Evolutionary conservation across 1,140 invertebrate species (phyloP).

Genomic region (Hycleus phaleratus): DNA sequence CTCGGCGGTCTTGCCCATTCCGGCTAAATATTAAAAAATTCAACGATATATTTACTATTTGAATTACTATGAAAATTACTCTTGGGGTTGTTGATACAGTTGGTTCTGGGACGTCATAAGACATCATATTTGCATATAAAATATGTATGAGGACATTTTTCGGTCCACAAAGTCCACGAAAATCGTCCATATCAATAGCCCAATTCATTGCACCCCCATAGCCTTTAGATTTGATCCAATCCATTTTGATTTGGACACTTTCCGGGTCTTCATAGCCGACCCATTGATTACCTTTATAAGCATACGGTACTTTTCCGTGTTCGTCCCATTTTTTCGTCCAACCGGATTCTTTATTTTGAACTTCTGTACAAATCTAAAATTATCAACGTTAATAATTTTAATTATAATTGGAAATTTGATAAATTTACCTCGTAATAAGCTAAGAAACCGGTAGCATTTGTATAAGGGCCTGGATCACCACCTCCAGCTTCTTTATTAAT

Average conservation of each 20-base stretch:
- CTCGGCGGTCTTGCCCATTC: slow-evolving; percentile 63
- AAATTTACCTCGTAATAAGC: slow-evolving; percentile 75
- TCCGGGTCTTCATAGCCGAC: slow-evolving; percentile 80
- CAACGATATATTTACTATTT: neutral
- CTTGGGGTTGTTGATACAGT: slow-evolving; percentile 59
- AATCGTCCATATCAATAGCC: slow-evolving; percentile 86
- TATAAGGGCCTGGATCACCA: slow-evolving; percentile 74
- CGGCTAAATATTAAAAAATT: slow-evolving; percentile 44
- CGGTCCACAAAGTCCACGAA: slow-evolving; percentile 65
- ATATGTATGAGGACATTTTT: slow-evolving; percentile 64
- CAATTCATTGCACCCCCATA: slow-evolving; percentile 84
- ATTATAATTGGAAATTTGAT: neutral
- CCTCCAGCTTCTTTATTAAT: slow-evolving; percentile 83
- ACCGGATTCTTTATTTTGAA: slow-evolving; percentile 55
- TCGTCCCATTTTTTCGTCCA: slow-evolving; percentile 82
- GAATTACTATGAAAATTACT: slow-evolving; percentile 36
- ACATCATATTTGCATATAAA: slow-evolving; percentile 63
- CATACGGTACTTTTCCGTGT: slow-evolving; percentile 72
- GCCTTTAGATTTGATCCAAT: slow-evolving; percentile 71
- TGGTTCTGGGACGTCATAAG: slow-evolving; percentile 65
- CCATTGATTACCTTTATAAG: slow-evolving; percentile 85
- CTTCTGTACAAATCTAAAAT: slow-evolving; percentile 65
- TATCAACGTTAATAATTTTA: slow-evolving; percentile 8
- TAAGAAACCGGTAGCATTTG: slow-evolving; percentile 75
- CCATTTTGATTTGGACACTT: slow-evolving; percentile 80